Conservation (phyloP, 2,113 vertebrate species). For the Macquaria australasica region DNA sequence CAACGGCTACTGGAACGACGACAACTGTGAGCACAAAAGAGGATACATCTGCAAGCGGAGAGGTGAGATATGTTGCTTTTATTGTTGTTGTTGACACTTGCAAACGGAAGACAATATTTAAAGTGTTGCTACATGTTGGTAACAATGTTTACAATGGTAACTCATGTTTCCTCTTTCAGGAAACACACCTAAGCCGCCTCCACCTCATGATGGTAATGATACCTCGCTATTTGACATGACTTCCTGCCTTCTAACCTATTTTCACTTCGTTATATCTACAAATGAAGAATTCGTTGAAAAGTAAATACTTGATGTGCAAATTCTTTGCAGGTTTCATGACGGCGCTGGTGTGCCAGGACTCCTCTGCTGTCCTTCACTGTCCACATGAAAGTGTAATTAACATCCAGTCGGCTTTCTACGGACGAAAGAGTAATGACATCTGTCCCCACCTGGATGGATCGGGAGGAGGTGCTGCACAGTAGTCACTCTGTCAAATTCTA, state of each 20-base stretch:
- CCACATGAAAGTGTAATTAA: conserved; percentile 81
- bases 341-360: conserved; percentile 77
- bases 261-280: neutral
- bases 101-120: neutral
- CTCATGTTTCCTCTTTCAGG: conserved; percentile 69
- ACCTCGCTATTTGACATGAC: neutral
- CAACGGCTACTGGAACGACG: conserved; percentile 84
- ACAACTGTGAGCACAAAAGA: conserved; percentile 80
- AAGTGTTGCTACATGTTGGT: neutral
- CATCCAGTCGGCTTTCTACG: conserved; percentile 85
- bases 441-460: conserved; percentile 72
- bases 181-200: conserved; percentile 79
- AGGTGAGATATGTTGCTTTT: conserved; percentile 65
- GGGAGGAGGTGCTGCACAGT: conserved; percentile 44
- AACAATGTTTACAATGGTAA: too few relatives aligned
- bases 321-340: conserved; percentile 78
- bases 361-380: conserved; percentile 80
- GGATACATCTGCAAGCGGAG: conserved; percentile 85
- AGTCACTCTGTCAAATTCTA: neutral
- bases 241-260: neutral
- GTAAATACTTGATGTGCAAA: neutral
- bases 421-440: conserved; percentile 72
- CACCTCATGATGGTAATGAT: conserved; percentile 83
- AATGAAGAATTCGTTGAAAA: neutral
- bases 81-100: neutral